Conservation (phyloP, 2,113 vertebrate genomes). For the Callipepla californica region DNA sequence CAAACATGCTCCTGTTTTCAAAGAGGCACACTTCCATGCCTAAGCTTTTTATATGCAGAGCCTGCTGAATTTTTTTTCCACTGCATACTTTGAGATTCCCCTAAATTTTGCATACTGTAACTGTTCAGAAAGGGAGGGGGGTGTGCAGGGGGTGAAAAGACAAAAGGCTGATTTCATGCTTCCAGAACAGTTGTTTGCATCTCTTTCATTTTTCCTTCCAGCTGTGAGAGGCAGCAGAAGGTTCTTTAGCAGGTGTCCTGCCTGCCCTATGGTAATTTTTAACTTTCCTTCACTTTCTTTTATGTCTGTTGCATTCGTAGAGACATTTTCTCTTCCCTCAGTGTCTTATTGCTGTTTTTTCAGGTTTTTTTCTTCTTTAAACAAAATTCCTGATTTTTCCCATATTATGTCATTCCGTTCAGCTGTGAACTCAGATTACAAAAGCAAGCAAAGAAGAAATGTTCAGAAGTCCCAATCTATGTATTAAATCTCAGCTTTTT, state of each 20-base stretch:
- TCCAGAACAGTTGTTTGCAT: slow-evolving; percentile 82
- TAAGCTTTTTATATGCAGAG: slow-evolving; percentile 86
- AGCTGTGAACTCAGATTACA: slow-evolving; percentile 15
- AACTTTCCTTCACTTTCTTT: slow-evolving; percentile 83
- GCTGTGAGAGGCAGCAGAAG: slow-evolving; percentile 82
- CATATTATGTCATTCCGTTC: slow-evolving; percentile 53
- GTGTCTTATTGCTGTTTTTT: slow-evolving; percentile 48
- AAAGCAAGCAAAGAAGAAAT: neutral
- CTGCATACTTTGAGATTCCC: slow-evolving; percentile 77
- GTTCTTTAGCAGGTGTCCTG: slow-evolving; percentile 84
- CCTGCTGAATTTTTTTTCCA: slow-evolving; percentile 74
- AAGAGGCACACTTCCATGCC: slow-evolving; percentile 83
- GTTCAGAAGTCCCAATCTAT: slow-evolving; percentile 34
- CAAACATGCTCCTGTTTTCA: slow-evolving; percentile 82
- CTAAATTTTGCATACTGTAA: slow-evolving; percentile 85
- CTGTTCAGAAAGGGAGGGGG: slow-evolving; percentile 76
- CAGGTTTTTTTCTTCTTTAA: neutral
- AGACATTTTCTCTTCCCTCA: slow-evolving; percentile 42
- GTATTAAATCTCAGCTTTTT: slow-evolving; percentile 49
- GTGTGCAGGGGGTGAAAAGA: slow-evolving; percentile 53
- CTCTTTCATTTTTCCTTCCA: slow-evolving; percentile 86
- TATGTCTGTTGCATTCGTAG: slow-evolving; percentile 75
- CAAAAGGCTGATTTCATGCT: slow-evolving; percentile 84
- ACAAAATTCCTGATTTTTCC: slow-evolving; percentile 48
- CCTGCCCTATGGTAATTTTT: slow-evolving; percentile 82